These are phyloP conservation scores for Rhopalosiphum nymphaeae DNA, from an alignment of 2,888 invertebrate genomes.

Conservation along the genomic window DNA sequence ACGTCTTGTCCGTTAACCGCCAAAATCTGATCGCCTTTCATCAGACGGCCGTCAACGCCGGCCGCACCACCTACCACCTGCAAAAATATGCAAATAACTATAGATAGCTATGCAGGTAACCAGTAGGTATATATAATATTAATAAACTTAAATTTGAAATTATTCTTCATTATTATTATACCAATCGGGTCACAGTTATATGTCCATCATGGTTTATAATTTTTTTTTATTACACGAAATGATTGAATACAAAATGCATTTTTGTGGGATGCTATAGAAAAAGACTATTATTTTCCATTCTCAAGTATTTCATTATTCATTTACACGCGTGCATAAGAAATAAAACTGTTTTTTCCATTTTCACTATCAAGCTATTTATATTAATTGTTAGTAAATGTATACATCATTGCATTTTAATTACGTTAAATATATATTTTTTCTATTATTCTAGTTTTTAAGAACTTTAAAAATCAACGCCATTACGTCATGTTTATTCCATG, in stretches of 20 bases:
- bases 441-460: background rate
- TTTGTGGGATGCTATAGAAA: background rate
- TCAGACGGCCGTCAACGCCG: slow-evolving; percentile 87
- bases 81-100: background rate
- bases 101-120: background rate
- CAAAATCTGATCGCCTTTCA: slow-evolving; percentile 91
- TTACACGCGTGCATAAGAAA: background rate
- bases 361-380: background rate
- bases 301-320: background rate
- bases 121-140: background rate
- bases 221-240: background rate
- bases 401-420: background rate
- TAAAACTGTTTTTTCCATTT: background rate
- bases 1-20: slow-evolving; percentile 91
- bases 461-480: background rate
- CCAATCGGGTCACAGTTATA: background rate
- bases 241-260: background rate
- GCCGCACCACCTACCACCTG: slow-evolving; percentile 91
- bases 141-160: background rate
- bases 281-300: background rate
- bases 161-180: background rate
- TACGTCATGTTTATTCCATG: background rate
- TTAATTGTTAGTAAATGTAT: background rate
- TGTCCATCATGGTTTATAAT: background rate
- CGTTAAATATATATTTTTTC: background rate